These are phyloP conservation scores for Ectemnius lituratus DNA, from an alignment of 2,888 invertebrate genomes.

Conservation along the genomic window DNA sequence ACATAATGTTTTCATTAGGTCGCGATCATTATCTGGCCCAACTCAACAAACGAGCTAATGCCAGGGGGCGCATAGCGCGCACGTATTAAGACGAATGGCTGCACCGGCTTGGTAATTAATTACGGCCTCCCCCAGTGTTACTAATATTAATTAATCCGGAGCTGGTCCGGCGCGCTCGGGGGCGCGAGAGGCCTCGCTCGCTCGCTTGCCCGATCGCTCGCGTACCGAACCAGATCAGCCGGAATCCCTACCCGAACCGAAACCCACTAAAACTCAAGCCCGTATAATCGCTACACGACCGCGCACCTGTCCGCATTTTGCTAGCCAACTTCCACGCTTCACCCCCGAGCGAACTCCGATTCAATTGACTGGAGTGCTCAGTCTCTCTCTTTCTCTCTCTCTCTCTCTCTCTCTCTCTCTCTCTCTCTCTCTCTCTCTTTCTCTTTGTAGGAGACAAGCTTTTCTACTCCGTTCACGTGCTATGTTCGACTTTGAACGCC, in stretches of 20 bases:
- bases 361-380: no score
- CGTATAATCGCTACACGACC: slow-evolving; percentile 3
- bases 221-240: slow-evolving; percentile 24
- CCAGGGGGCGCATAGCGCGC: slow-evolving; percentile 56
- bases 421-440: no score
- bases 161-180: slow-evolving; percentile 31
- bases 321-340: not conserved
- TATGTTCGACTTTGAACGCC: no score
- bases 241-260: slow-evolving; percentile 34
- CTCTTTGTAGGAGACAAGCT: no score
- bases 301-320: slow-evolving; percentile 1
- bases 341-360: no score
- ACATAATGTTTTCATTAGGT: slow-evolving; percentile 70
- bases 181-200: slow-evolving; percentile 14
- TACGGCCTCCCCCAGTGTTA: slow-evolving; percentile 67
- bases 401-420: no score
- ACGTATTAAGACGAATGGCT: slow-evolving; percentile 67
- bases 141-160: slow-evolving; percentile 70
- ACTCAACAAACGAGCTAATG: slow-evolving; percentile 63
- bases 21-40: slow-evolving; percentile 66
- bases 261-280: not conserved
- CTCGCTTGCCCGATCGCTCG: slow-evolving; percentile 2
- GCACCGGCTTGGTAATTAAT: slow-evolving; percentile 65
- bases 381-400: no score
- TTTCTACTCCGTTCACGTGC: no score